Evolutionary conservation across 2,797 vertebrate genomes (phyloP).

Genomic region (Ispidina lecontei): DNA sequence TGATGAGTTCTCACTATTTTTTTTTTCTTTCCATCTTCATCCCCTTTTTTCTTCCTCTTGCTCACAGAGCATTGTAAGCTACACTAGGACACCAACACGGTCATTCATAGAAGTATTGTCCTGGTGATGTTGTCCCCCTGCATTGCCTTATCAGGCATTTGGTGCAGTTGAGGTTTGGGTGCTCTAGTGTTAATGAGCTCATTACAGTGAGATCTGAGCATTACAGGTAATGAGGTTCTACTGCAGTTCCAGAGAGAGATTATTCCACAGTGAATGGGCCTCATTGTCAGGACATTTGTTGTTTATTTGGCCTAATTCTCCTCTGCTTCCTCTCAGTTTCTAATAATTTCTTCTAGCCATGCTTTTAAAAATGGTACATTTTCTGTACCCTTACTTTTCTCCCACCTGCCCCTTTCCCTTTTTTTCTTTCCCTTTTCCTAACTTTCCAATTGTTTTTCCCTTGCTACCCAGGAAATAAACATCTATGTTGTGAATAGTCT

Average conservation of each 20-base stretch:
- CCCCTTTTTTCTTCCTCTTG: not conserved
- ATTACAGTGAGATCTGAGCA: not conserved
- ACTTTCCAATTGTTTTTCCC: not conserved
- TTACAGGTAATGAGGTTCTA: conserved; percentile 18
- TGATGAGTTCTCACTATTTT: not conserved
- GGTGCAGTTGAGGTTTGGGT: conserved; percentile 1
- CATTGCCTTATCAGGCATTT: not conserved
- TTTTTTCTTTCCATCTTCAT: not conserved
- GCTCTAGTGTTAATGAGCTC: not conserved
- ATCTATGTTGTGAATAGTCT: not conserved
- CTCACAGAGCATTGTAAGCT: not conserved
- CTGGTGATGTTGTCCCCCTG: not conserved
- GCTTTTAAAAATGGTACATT: not conserved
- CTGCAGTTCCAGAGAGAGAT: conserved; percentile 1
- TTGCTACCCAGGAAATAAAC: not conserved
- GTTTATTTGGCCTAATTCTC: not conserved
- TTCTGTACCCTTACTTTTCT: not conserved
- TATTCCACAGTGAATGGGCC: not conserved
- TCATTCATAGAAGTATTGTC: not conserved
- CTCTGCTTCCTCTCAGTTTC: not conserved
- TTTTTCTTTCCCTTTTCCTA: no score
- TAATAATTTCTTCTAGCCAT: not conserved
- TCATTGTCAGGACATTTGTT: not conserved
- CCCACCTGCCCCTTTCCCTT: no score
- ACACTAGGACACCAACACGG: not conserved